Evolutionary conservation across 1,140 invertebrate species (phyloP), one percentile per base, ranked within the genome.

Genomic region (Drosophila saltans): DNA sequence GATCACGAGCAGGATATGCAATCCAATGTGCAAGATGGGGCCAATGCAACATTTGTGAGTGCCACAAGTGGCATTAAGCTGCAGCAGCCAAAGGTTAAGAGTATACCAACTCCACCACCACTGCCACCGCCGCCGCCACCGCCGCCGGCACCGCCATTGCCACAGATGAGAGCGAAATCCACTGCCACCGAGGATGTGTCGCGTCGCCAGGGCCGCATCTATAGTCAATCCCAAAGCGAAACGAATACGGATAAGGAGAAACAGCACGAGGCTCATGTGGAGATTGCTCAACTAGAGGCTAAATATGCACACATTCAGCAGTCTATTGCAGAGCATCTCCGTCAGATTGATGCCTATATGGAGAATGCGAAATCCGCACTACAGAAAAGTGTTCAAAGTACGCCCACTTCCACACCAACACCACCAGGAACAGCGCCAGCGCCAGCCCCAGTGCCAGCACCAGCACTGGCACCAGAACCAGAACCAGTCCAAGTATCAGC

Each of bases 241-340:
- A 30, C 59, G 41, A 64, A 73, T 2, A 30, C 55, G 4, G 48
- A 57, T 1, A 16, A 61, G 56, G 74, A 75, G 8, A 68, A 70
- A 40, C 77, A 88, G 68, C 84, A 84, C 24, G 77, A 75, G 65
- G 78, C 81, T 2, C 84, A 85, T 41, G 45, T 78, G 45, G 90
- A 91, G 70, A 91, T 91, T 39, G 81, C 90, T 3, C 79, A 88
- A 8, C 68, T 91, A 45, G 90, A 91, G 70, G 83, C 90, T 8
- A 92, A 92, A 69, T 92, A 91, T 60, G 91, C 78, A 1, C 78
- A 89, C 56, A 92, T 92, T 10, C 91, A 92, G 62, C 82, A 92
- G 61, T 92, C 91, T n/a, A 92, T 92, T 56, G 75, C 85, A 10
- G 89, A 91, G 69, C 91, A 92, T 58, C 75, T 92, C 36, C 77